Conservation (phyloP, 2,888 invertebrate species). For the Synanthedon formicaeformis region DNA sequence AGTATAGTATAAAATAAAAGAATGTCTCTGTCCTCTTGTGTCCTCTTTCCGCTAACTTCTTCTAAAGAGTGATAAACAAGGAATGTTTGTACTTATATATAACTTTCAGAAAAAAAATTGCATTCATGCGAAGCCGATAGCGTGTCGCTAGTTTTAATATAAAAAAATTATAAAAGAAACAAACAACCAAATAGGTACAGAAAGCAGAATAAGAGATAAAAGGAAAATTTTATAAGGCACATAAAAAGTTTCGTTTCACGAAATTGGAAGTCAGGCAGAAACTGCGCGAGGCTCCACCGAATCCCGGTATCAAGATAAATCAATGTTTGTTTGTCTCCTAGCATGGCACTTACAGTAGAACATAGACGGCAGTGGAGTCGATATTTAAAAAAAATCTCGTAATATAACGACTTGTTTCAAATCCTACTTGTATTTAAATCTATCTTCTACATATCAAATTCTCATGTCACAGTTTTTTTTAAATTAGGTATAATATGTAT, state of each 20-base stretch:
- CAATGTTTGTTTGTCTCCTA: conserved; percentile 60
- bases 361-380: conserved; percentile 28
- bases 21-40: too few species aligned
- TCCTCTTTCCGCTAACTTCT: too few species aligned
- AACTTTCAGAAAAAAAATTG: too few species aligned
- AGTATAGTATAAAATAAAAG: too few species aligned
- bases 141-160: background rate
- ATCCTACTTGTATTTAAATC: too few species aligned
- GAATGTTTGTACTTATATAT: too few species aligned
- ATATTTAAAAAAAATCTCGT: background rate
- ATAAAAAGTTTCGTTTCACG: conserved; percentile 55
- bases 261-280: conserved; percentile 58
- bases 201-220: conserved; percentile 21
- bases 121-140: background rate
- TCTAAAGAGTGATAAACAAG: too few species aligned
- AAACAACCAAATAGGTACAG: background rate
- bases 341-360: conserved; percentile 44
- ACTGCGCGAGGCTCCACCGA: conserved; percentile 36
- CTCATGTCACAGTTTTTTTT: too few species aligned
- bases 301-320: conserved; percentile 67
- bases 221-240: conserved; percentile 59
- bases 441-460: too few species aligned
- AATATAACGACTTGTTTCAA: too few species aligned
- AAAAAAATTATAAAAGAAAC: background rate
- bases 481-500: too few species aligned